Base-by-base conservation (phyloP, 1,140 invertebrate genomes). In the Kradibia gibbosae region DNA sequence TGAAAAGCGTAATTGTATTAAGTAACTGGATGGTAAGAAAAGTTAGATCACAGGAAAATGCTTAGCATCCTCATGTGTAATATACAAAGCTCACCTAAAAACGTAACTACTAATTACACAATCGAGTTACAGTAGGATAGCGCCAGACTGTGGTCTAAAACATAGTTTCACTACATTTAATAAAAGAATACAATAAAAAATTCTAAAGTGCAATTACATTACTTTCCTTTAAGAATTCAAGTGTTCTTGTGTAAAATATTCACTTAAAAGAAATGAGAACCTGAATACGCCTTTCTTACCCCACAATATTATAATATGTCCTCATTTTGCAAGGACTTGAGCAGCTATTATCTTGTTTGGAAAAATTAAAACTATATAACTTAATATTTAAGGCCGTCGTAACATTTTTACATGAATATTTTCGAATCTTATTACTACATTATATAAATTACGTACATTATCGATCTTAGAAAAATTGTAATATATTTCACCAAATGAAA, bases 121-220 rank as follows among this genome's bases (percentile, higher is more conserved):
- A 84, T 83, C 82, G 73, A 65, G 55, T 45, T 15, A 25, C 48
- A 28, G 39, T 11, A 55, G 31, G 22, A 62, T 22, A n/a, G 7
- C 7, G 36, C 48, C 15, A 50, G 31, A 31, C 50, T 25, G 67
- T 31, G 34, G 22, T 62, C 74, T 45, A 79, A 65, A 79, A 81
- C 75, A 60, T 60, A 48, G 4, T 28, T 2, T 13, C 48, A 76
- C n/a, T 31, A 3, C 57, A 28, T 80, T 84, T 87, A 85, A 86
- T 87, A 86, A 83, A 83, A 83, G 85, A 87, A 85, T 86, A 71
- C 74, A 83, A 78, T 85, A 83, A 85, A 85, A 81, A 84, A 84
- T 39, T 2, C 4, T 39, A 39, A 0, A 17, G 17, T n/a, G 17
- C 8, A 22, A 10, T 67, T 39, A 62, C 10, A 67, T 22, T 67